phyloP scores from a whole-genome alignment of 2,888 invertebrate species.

The Himalopsyche japonica region DNA sequence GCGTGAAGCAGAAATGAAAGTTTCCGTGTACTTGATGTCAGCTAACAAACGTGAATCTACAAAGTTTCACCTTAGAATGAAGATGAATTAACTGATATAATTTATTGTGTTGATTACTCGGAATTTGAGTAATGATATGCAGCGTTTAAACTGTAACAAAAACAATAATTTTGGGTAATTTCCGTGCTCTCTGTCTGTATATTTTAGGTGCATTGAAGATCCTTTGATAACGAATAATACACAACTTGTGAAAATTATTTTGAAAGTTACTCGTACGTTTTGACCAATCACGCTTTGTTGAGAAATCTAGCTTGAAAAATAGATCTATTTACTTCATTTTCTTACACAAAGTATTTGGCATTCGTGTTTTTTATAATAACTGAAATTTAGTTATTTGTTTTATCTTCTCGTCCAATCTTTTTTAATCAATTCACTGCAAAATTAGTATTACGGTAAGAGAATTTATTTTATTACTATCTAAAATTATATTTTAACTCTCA shows the following conservation, averaged over 20 bases:
- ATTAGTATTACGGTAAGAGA: not conserved
- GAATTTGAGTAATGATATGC: not conserved
- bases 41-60: not conserved
- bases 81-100: constrained; percentile 1
- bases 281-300: not conserved
- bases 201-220: not conserved
- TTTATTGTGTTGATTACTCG: constrained; percentile 1
- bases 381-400: not conserved
- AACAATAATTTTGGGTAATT: not conserved
- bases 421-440: not conserved
- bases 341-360: not conserved
- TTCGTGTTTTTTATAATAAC: not conserved
- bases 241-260: not conserved
- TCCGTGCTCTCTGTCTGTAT: not conserved
- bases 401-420: not conserved
- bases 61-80: not conserved
- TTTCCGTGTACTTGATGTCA: not conserved
- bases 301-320: not conserved
- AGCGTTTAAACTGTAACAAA: constrained; percentile 1
- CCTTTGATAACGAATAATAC: not conserved
- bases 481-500: no score
- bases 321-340: not conserved
- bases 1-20: constrained; percentile 13
- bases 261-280: not conserved
- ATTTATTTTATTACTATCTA: not conserved